A percentile compares a stretch with the other conserved stretches of the same genome.
phyloP scores from a whole-genome alignment of 1,140 invertebrate genomes.

The Wiebesia pumilae region DNA sequence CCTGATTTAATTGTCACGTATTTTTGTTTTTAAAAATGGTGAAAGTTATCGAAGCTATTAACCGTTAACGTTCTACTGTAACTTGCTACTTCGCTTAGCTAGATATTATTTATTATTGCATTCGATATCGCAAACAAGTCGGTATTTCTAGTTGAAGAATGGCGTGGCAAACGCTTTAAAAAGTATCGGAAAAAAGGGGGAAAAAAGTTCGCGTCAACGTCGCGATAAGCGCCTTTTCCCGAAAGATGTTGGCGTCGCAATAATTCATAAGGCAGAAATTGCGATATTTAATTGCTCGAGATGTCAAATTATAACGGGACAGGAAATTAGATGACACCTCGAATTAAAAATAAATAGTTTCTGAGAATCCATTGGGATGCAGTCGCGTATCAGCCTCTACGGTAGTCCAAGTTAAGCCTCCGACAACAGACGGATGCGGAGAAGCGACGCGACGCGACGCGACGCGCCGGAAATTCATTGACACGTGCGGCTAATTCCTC shows the following conservation, averaged over 20 bases:
- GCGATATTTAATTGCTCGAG: neutral
- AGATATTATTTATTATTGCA: neutral
- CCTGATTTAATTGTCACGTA: neutral
- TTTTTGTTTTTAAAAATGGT: neutral
- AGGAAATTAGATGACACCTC: neutral
- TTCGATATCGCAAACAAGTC: neutral
- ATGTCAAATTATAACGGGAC: neutral
- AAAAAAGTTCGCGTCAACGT: neutral
- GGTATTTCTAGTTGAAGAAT: neutral
- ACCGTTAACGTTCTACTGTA: neutral
- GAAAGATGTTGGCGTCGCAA: neutral
- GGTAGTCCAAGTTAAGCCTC: too few relatives aligned
- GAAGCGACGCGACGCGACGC: neutral
- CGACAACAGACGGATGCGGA: neutral
- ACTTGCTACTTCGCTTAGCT: neutral
- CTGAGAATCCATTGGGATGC: neutral
- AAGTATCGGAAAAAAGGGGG: neutral
- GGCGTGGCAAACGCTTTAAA: neutral
- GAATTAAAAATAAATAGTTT: slow-evolving; percentile 1
- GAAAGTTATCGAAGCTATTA: neutral
- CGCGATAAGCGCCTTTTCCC: neutral
- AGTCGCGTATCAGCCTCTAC: too few relatives aligned
- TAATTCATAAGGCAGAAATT: neutral
- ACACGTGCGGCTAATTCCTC: slow-evolving; percentile 48
- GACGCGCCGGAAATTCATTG: slow-evolving; percentile 34